A percentile compares a stretch with the other conserved stretches of the same genome.
Evolutionary conservation across 2,888 invertebrate species (phyloP).

Genomic region (Agrilus mali): DNA sequence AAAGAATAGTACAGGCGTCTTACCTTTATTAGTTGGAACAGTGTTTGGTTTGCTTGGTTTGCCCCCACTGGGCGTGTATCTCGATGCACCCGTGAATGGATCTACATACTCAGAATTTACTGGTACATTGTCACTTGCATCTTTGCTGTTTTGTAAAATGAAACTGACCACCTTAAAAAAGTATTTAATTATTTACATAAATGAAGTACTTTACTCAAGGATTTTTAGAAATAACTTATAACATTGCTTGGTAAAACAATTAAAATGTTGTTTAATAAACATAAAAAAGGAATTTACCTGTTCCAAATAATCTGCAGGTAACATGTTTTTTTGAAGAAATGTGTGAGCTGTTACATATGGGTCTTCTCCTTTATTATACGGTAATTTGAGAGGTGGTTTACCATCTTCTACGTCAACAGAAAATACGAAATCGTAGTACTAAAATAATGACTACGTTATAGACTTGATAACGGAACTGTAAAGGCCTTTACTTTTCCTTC

Average conservation of each 20-base stretch:
- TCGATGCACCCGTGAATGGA: conserved; percentile 53
- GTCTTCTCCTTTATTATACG: conserved; percentile 82
- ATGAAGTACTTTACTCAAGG: not conserved
- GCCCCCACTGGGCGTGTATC: conserved; percentile 44
- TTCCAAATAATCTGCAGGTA: conserved; percentile 79
- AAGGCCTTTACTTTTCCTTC: conserved; percentile 58
- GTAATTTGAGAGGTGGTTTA: conserved; percentile 75
- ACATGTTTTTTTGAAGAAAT: conserved; percentile 73
- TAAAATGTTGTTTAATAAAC: no score
- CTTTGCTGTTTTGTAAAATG: conserved; percentile 68
- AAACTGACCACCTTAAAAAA: conserved; percentile 65
- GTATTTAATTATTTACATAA: not conserved
- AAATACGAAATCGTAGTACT: conserved; percentile 91
- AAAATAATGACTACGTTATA: conserved; percentile 9
- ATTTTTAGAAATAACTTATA: no score
- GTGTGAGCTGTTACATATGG: conserved; percentile 85
- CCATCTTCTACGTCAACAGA: conserved; percentile 92
- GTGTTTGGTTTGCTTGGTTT: conserved; percentile 16
- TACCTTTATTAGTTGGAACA: conserved; percentile 18
- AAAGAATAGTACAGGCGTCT: no score
- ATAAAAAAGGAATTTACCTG: conserved; percentile 33
- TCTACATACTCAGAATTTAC: conserved; percentile 39
- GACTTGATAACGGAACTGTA: not conserved
- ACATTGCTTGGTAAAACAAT: no score
- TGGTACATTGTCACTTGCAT: conserved; percentile 26